A percentile compares a stretch with the other conserved stretches of the same genome.
Conservation (phyloP, 1,140 invertebrate species). For the Ceratosolen solmsi region DNA sequence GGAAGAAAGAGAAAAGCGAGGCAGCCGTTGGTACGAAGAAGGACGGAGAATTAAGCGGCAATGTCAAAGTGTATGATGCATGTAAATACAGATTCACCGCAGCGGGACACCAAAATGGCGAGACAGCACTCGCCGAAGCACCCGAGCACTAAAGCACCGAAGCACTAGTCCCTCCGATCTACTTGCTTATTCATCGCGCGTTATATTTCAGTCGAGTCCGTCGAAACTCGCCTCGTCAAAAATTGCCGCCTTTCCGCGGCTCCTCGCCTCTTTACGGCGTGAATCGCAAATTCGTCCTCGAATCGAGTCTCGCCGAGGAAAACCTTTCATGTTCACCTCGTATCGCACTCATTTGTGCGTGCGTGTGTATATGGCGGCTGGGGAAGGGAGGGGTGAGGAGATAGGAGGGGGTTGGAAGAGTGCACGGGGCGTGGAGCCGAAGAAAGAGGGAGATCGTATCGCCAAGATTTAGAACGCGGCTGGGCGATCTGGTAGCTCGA, state of each 20-base stretch:
- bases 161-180: conserved; percentile 12
- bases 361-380: neutral
- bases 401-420: neutral
- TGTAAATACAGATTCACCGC: conserved; percentile 42
- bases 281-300: neutral
- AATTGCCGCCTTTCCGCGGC: conserved; percentile 26
- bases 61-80: conserved; percentile 43
- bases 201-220: conserved; percentile 40
- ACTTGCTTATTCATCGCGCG: conserved; percentile 46
- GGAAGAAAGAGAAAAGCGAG: neutral
- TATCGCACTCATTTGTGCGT: neutral
- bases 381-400: neutral
- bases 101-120: conserved; percentile 36
- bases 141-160: neutral
- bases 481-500: conserved; percentile 58
- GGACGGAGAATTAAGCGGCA: conserved; percentile 24
- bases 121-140: neutral
- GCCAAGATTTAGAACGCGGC: conserved; percentile 57
- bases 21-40: neutral
- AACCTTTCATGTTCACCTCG: conserved; percentile 5
- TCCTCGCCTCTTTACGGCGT: neutral
- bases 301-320: conserved; percentile 4
- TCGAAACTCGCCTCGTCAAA: conserved; percentile 48
- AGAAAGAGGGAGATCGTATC: conserved; percentile 54
- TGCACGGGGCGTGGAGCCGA: neutral